A percentile compares a stretch with the other conserved stretches of the same genome.
Evolutionary conservation across 1,140 invertebrate genomes (phyloP).

Genomic region (Drosophila pectinifera): DNA sequence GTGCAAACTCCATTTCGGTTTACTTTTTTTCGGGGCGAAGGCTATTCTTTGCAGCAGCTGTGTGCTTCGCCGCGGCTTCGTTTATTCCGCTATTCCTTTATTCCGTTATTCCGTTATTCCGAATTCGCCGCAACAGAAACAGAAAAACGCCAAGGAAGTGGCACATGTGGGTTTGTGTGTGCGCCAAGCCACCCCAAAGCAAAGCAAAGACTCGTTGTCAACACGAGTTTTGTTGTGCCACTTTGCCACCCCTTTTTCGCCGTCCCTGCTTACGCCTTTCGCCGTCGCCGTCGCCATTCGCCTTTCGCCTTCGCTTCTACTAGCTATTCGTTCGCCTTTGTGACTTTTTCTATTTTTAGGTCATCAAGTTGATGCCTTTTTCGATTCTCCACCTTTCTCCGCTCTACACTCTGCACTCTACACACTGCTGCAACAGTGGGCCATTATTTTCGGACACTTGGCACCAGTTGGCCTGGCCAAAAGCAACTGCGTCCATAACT

Average conservation of each 20-base stretch:
- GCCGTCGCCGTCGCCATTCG: constrained; percentile 2
- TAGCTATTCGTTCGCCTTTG: constrained; percentile 23
- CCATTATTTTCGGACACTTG: constrained; percentile 54
- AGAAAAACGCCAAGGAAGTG: constrained; percentile 17
- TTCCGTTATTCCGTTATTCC: constrained; percentile 7
- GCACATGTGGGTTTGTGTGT: background rate
- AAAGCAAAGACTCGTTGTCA: constrained; percentile 60
- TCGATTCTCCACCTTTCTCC: constrained; percentile 17
- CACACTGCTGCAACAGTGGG: constrained; percentile 33
- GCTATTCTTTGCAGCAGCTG: constrained; percentile 20
- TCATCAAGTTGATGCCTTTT: constrained; percentile 67
- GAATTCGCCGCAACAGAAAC: constrained; percentile 61
- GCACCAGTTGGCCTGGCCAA: constrained; percentile 67
- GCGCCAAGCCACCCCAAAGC: background rate
- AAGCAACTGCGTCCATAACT: constrained; percentile 37
- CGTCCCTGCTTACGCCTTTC: constrained; percentile 1
- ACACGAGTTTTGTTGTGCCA: constrained; percentile 80
- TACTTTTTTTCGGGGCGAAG: constrained; percentile 17
- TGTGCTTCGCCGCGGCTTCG: constrained; percentile 31
- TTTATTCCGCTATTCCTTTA: constrained; percentile 6
- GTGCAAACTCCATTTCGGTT: constrained; percentile 5
- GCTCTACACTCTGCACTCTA: background rate
- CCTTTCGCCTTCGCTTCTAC: constrained; percentile 26
- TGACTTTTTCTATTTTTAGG: constrained; percentile 81
- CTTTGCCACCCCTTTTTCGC: constrained; percentile 42